Percentiles rank a stretch among this genome's conserved stretches.
Evolutionary conservation across 1,140 invertebrate genomes (phyloP).

Genomic region (Pseudoatta argentina): DNA sequence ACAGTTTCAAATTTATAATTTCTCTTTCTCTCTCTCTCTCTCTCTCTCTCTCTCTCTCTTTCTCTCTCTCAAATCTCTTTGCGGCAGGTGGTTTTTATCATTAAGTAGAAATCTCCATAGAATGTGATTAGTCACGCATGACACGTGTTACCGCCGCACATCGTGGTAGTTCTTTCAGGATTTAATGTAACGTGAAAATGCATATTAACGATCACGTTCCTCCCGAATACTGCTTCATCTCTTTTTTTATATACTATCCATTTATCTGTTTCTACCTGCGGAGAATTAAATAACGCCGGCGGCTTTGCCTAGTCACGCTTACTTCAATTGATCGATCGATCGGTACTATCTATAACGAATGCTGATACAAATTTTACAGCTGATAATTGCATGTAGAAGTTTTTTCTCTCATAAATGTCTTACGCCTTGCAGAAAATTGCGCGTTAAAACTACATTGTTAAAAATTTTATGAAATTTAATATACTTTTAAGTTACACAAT

Average conservation of each 20-base stretch:
- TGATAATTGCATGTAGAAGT: conserved; percentile 17
- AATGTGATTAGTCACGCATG: conserved; percentile 76
- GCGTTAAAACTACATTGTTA: no score
- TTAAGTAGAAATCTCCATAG: conserved; percentile 61
- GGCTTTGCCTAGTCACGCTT: conserved; percentile 46
- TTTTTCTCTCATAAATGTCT: neutral
- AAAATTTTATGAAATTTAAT: no score
- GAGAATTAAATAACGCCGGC: conserved; percentile 39
- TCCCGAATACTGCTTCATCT: neutral
- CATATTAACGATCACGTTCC: conserved; percentile 63
- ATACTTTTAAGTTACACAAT: no score
- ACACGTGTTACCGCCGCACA: conserved; percentile 74
- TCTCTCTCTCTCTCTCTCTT: neutral
- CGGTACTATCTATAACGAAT: conserved; percentile 8
- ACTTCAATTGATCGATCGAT: neutral
- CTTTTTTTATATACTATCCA: conserved; percentile 19
- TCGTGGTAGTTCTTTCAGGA: conserved; percentile 34
- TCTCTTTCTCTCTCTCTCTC: neutral
- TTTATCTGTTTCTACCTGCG: conserved; percentile 50
- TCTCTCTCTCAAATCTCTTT: conserved; percentile 28
- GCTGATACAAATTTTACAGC: neutral
- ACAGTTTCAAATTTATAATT: neutral
- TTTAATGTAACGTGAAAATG: conserved; percentile 79
- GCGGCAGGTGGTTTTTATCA: conserved; percentile 18
- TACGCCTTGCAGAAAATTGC: neutral